These are phyloP conservation scores for Macrochelys suwanniensis DNA, from an alignment of 2,797 vertebrate genomes.

Conservation along the genomic window DNA sequence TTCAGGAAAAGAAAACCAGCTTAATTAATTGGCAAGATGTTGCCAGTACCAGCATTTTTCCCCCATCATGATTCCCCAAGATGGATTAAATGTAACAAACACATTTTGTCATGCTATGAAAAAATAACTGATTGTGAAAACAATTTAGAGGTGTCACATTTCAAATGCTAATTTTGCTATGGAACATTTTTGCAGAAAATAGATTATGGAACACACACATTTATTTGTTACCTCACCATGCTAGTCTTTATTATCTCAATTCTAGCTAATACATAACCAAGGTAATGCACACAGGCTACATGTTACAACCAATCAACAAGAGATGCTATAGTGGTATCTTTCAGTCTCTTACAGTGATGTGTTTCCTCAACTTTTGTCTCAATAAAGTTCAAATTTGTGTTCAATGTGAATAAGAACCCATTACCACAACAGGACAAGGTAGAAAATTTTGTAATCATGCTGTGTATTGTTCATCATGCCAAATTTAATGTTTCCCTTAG, in stretches of 20 bases:
- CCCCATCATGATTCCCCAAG: neutral
- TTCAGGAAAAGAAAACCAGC: neutral
- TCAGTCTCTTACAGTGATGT: neutral
- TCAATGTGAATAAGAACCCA: neutral
- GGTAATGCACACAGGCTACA: neutral
- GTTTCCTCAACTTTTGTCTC: neutral
- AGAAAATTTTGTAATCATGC: neutral
- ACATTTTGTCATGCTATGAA: neutral
- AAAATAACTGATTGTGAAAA: neutral
- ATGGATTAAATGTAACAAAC: neutral
- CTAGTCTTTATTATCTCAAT: neutral
- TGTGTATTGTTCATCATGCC: neutral
- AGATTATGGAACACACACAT: neutral
- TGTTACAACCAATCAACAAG: neutral
- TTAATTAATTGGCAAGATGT: neutral
- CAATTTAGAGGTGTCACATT: neutral
- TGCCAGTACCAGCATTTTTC: neutral
- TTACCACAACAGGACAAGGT: neutral
- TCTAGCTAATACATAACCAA: neutral
- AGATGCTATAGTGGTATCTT: neutral
- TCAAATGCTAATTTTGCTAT: neutral
- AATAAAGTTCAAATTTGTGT: neutral
- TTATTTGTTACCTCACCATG: neutral
- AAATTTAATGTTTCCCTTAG: neutral
- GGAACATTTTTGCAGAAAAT: neutral